Conservation (phyloP, 2,797 vertebrate genomes). For the Onychomys torridus region DNA sequence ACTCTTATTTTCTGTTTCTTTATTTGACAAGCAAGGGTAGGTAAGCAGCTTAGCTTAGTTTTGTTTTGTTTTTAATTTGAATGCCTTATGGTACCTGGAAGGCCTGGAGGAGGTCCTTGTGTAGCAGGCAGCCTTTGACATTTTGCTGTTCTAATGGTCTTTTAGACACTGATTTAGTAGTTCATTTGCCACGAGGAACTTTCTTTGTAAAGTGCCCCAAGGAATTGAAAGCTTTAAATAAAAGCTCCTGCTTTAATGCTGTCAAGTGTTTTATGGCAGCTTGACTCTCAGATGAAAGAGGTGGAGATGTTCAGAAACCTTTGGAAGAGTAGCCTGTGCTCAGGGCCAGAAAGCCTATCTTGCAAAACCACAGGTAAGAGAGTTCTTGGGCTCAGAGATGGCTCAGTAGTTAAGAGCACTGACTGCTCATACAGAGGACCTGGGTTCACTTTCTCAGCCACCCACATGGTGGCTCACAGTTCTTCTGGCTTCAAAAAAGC, state of each 20-base stretch:
- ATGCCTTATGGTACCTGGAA: not conserved
- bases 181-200: not conserved
- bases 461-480: not conserved
- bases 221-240: not conserved
- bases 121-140: not conserved
- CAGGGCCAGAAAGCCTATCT: not conserved
- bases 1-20: not conserved
- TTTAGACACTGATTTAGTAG: not conserved
- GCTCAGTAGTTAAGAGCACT: not conserved
- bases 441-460: not conserved
- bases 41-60: not conserved
- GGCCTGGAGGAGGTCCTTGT: not conserved
- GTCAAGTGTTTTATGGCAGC: not conserved
- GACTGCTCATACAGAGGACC: not conserved
- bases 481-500: too few species aligned
- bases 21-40: not conserved
- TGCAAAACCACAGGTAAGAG: not conserved
- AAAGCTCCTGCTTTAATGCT: not conserved
- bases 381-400: not conserved
- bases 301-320: not conserved
- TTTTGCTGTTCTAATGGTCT: not conserved
- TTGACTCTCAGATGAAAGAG: constrained; percentile 1
- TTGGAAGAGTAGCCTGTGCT: not conserved
- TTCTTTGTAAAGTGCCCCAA: not conserved
- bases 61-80: not conserved